phyloP scores from a whole-genome alignment of 2,888 invertebrate genomes.

The Rhagonycha fulva region DNA sequence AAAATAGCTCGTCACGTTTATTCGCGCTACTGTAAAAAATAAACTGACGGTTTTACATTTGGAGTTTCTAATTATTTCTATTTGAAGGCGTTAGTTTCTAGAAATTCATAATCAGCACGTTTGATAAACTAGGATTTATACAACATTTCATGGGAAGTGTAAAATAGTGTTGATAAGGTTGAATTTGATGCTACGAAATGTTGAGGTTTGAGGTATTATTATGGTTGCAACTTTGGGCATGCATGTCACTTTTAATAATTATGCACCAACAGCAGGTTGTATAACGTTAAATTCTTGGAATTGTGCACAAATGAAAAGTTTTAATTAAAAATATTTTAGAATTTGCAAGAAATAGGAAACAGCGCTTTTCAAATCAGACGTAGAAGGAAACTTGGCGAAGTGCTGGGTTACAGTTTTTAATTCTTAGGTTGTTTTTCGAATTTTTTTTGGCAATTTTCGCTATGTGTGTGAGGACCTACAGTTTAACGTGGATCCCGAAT shows the following conservation, averaged over 20 bases:
- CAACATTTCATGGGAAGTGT: constrained; percentile 10
- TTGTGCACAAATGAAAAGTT: not conserved
- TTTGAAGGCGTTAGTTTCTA: constrained; percentile 23
- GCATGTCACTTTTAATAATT: constrained; percentile 8
- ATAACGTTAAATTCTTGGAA: not conserved
- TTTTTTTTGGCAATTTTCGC: no score
- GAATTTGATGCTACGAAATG: constrained; percentile 26
- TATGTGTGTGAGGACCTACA: not conserved
- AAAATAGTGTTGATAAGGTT: constrained; percentile 24
- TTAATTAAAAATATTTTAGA: not conserved
- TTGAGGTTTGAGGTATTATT: not conserved
- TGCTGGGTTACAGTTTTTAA: no score
- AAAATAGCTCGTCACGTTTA: not conserved
- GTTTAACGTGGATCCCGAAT: not conserved
- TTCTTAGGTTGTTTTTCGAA: no score
- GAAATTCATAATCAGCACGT: constrained; percentile 15
- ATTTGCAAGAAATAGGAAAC: not conserved
- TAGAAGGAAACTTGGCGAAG: not conserved
- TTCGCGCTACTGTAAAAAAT: not conserved
- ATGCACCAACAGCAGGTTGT: constrained; percentile 1
- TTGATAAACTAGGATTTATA: constrained; percentile 4
- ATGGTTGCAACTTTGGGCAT: constrained; percentile 21
- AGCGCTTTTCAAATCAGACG: not conserved
- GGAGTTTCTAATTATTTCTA: constrained; percentile 4
- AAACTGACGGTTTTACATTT: constrained; percentile 1